These are phyloP conservation scores for Pseudochirops cupreus DNA, from an alignment of 2,797 vertebrate species.

Conservation along the genomic window DNA sequence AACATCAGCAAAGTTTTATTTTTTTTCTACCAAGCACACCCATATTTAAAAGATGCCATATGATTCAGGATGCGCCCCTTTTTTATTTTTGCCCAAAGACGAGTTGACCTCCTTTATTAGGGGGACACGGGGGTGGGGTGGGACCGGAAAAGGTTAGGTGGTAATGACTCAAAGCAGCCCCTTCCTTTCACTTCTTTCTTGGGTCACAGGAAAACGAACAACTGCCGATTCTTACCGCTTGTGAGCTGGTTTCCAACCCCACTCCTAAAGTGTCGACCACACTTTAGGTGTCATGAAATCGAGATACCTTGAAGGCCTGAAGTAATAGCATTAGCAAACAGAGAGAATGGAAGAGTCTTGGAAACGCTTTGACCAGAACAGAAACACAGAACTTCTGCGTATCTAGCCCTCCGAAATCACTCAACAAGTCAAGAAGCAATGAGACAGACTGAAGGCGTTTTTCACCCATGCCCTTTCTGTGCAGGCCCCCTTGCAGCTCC, in stretches of 20 bases:
- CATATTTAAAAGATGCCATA: not conserved
- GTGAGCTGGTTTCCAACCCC: not conserved
- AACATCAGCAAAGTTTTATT: not conserved
- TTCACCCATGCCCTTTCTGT: not conserved
- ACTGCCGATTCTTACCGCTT: not conserved
- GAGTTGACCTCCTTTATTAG: not conserved
- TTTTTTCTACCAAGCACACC: not conserved
- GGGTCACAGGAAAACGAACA: not conserved
- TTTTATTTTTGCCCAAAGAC: not conserved
- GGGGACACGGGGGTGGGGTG: not conserved
- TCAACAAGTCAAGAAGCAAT: not conserved
- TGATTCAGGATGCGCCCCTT: not conserved
- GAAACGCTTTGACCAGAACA: not conserved
- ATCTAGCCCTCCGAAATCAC: not conserved
- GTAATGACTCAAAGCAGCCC: not conserved
- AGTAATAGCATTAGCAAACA: not conserved
- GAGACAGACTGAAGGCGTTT: not conserved
- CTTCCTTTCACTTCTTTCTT: not conserved
- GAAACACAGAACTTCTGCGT: not conserved
- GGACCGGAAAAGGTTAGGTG: not conserved
- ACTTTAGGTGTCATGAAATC: not conserved
- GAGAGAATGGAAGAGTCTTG: not conserved
- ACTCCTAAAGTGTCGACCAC: not conserved
- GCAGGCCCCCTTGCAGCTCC: not conserved
- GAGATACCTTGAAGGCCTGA: not conserved